Conservation (phyloP, 1,140 invertebrate genomes). For the Ooceraea biroi region DNA sequence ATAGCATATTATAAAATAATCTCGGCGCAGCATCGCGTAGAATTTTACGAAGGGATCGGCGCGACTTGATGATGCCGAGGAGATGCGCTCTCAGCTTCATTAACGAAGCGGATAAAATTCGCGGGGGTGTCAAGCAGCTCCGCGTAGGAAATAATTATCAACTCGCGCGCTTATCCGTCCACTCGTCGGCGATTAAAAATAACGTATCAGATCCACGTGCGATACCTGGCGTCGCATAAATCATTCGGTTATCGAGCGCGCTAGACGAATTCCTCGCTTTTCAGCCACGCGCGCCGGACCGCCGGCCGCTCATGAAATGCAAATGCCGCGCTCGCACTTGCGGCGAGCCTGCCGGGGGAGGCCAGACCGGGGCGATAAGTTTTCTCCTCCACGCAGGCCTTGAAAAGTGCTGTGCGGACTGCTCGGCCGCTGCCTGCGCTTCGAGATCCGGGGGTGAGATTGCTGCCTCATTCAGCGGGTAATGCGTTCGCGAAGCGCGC, state of each 20-base stretch:
- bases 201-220: constrained; percentile 1
- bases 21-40: constrained; percentile 7
- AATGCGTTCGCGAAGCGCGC: constrained; percentile 69
- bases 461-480: constrained; percentile 71
- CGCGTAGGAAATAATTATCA: background rate
- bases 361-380: constrained; percentile 64
- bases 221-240: constrained; percentile 22
- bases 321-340: constrained; percentile 66
- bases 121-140: background rate
- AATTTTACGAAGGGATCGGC: constrained; percentile 2
- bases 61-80: constrained; percentile 2
- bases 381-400: constrained; percentile 63
- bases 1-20: constrained; percentile 45
- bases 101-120: background rate
- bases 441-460: constrained; percentile 71
- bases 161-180: background rate
- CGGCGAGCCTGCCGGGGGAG: constrained; percentile 5
- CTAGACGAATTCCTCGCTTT: constrained; percentile 32
- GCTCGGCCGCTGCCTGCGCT: constrained; percentile 48
- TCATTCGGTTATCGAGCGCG: constrained; percentile 23
- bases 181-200: constrained; percentile 20
- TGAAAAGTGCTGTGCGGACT: constrained; percentile 67
- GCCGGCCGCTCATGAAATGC: constrained; percentile 69
- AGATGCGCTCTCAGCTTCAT: background rate
- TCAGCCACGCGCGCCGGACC: background rate